Conservation (phyloP, 2,797 vertebrate species). For the Fratercula arctica region DNA sequence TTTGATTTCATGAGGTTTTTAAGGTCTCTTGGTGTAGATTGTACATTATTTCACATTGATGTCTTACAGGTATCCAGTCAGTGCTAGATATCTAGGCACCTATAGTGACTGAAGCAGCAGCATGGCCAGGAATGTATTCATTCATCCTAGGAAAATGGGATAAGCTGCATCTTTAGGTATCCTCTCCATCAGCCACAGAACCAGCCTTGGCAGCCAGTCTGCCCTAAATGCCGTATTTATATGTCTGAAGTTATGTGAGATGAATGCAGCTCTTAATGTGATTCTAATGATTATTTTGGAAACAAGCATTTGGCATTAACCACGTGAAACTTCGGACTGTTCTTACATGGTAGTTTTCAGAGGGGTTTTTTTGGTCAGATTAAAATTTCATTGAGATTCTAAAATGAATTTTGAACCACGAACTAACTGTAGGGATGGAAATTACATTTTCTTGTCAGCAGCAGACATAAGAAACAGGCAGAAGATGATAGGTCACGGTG, state of each 20-base stretch:
- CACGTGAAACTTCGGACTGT: background rate
- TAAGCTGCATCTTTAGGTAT: background rate
- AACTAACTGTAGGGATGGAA: background rate
- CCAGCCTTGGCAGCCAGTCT: background rate
- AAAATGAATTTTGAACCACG: background rate
- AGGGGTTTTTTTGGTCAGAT: background rate
- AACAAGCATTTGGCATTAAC: background rate
- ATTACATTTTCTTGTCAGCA: background rate
- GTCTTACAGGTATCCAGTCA: background rate
- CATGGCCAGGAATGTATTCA: background rate
- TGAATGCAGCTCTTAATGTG: background rate
- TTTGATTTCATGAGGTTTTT: background rate
- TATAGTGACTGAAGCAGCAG: background rate
- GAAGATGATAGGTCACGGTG: background rate
- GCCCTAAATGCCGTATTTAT: background rate
- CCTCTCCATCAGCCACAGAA: background rate
- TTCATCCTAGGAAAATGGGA: background rate
- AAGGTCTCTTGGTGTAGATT: background rate
- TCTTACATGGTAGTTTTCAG: background rate
- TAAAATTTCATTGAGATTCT: background rate
- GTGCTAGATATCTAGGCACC: background rate
- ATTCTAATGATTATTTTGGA: background rate
- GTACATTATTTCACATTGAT: background rate
- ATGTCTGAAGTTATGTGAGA: background rate
- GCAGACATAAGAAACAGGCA: background rate